phyloP scores from a whole-genome alignment of 2,797 vertebrate species.

The Dendrocincla tyrannina region DNA sequence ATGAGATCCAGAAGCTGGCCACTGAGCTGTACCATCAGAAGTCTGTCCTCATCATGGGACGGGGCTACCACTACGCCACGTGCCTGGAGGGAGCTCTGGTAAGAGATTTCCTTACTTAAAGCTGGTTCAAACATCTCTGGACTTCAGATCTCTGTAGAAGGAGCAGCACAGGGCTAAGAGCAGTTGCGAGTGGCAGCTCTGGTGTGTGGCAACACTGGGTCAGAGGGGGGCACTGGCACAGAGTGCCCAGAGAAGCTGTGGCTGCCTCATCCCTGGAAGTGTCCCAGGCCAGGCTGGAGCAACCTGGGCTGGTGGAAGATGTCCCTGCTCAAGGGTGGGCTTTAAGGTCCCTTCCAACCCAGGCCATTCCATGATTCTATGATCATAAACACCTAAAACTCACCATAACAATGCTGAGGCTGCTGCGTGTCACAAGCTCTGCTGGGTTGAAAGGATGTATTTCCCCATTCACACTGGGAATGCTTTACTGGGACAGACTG shows the following conservation, averaged over 20 bases:
- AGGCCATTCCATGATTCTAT: not conserved
- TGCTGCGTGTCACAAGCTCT: too few relatives aligned
- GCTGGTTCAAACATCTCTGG: not conserved
- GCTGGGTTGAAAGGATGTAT: not conserved
- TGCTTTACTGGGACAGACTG: not conserved
- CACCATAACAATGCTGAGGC: accelerated
- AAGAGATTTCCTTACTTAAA: conserved; percentile 22
- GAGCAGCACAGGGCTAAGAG: accelerated
- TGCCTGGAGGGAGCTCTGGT: conserved; percentile 97
- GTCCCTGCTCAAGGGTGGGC: not conserved
- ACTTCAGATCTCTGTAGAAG: not conserved
- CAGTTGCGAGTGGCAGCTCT: not conserved
- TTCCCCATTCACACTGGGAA: not conserved
- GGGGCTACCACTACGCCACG: conserved; percentile 96
- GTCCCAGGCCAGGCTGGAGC: not conserved
- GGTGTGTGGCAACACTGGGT: not conserved
- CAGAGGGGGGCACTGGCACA: not conserved
- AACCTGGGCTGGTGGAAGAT: not conserved
- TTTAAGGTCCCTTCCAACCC: not conserved
- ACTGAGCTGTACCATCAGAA: conserved; percentile 95
- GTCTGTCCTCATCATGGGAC: conserved; percentile 97
- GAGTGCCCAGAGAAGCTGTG: not conserved
- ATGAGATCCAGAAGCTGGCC: conserved; percentile 96
- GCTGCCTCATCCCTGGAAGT: not conserved
- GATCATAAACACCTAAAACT: not conserved